These are phyloP conservation scores for Caenorhabditis panamensis DNA, from an alignment of 2,888 invertebrate species.

Conservation along the genomic window DNA sequence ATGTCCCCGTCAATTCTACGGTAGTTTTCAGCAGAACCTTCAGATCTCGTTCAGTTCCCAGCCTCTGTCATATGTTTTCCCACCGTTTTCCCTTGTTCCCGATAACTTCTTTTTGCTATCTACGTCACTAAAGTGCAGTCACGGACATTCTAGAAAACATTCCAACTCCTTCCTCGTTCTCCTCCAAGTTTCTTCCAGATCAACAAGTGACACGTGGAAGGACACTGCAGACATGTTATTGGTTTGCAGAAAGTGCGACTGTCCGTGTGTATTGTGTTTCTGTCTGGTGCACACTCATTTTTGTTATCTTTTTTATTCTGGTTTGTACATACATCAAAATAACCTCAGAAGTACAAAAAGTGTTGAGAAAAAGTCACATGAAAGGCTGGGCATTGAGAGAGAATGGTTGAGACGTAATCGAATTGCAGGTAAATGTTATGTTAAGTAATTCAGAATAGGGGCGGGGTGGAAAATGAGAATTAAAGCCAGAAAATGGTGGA, in stretches of 20 bases:
- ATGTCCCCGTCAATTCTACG: no score
- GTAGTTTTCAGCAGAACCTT: background rate
- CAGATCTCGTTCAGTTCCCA: background rate
- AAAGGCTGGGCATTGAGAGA: conserved; percentile 56
- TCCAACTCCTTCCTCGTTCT: background rate
- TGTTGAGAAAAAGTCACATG: conserved; percentile 26
- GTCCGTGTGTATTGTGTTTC: background rate
- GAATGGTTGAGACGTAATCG: conserved; percentile 46
- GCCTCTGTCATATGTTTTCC: background rate
- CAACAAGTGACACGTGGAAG: background rate
- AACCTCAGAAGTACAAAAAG: background rate
- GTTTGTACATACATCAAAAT: conserved; percentile 1
- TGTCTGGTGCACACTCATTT: background rate
- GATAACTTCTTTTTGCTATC: background rate
- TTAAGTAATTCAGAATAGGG: conserved; percentile 16
- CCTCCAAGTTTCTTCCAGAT: background rate
- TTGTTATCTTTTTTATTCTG: background rate
- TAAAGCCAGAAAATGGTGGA: background rate
- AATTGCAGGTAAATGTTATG: conserved; percentile 32
- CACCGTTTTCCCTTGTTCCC: background rate
- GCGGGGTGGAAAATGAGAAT: background rate
- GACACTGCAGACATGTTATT: background rate
- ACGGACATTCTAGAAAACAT: background rate
- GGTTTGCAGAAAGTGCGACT: background rate
- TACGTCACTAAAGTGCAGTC: background rate